These are phyloP conservation scores for Albula goreensis DNA, from an alignment of 2,113 vertebrate genomes.

Conservation along the genomic window DNA sequence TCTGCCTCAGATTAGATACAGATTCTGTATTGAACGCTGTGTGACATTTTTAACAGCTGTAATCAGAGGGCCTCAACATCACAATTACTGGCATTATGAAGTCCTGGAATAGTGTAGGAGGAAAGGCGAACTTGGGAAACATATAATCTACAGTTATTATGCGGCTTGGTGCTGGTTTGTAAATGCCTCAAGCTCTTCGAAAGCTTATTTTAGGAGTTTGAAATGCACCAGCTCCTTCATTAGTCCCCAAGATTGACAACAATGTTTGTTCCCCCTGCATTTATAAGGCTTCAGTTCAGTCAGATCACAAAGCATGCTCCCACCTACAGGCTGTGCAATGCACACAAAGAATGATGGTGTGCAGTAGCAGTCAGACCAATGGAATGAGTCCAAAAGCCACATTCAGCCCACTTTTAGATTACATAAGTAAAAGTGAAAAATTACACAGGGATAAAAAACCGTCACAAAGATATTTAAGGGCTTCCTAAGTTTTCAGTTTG, in stretches of 20 bases:
- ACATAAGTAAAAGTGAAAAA: background rate
- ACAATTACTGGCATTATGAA: slow-evolving; percentile 62
- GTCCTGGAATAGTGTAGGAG: slow-evolving; percentile 65
- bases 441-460: background rate
- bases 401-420: slow-evolving; percentile 4
- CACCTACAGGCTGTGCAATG: background rate
- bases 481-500: background rate
- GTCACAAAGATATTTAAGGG: background rate
- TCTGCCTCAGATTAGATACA: slow-evolving; percentile 26
- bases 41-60: slow-evolving; percentile 52
- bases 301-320: background rate
- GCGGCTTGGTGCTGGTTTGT: slow-evolving; percentile 44
- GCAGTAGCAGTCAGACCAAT: background rate
- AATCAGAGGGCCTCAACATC: slow-evolving; percentile 54
- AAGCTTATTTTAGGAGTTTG: slow-evolving; percentile 36
- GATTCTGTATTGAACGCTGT: slow-evolving; percentile 16
- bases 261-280: background rate
- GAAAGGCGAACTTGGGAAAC: slow-evolving; percentile 51
- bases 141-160: slow-evolving; percentile 63
- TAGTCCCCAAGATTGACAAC: slow-evolving; percentile 9
- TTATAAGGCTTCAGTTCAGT: background rate
- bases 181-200: slow-evolving; percentile 31
- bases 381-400: slow-evolving; percentile 3
- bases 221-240: slow-evolving; percentile 17
- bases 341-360: background rate